Evolutionary conservation across 2,888 invertebrate species (phyloP).

Genomic region (Papilio elwesi): DNA sequence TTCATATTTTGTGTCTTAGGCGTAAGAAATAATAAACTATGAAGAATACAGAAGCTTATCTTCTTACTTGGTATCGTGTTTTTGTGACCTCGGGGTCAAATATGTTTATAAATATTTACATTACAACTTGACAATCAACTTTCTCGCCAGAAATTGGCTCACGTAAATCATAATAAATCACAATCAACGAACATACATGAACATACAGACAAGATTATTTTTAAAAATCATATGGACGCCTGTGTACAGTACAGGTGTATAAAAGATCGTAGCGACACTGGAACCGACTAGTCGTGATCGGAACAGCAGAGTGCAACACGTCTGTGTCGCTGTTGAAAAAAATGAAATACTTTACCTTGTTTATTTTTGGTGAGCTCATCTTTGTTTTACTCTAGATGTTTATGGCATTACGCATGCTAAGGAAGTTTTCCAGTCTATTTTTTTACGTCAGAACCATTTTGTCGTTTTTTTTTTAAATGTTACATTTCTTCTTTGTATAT

Average conservation of each 20-base stretch:
- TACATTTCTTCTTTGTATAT: neutral
- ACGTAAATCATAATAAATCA: neutral
- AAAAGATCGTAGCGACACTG: conserved; percentile 16
- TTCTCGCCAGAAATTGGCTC: conserved; percentile 11
- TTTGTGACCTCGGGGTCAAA: conserved; percentile 13
- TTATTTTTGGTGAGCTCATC: conserved; percentile 70
- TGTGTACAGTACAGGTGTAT: conserved; percentile 9
- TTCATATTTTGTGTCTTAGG: neutral
- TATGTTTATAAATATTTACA: conserved; percentile 4
- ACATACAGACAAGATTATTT: neutral
- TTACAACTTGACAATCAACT: conserved; percentile 6
- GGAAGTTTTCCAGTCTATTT: conserved; percentile 28
- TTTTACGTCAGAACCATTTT: neutral
- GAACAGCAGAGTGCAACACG: conserved; percentile 52
- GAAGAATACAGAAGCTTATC: neutral
- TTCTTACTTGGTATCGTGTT: conserved; percentile 2
- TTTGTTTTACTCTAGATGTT: conserved; percentile 40
- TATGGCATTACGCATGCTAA: conserved; percentile 43
- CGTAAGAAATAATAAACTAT: neutral
- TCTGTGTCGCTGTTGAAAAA: conserved; percentile 50
- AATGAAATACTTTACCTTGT: conserved; percentile 69
- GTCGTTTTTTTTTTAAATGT: neutral
- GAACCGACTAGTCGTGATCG: conserved; percentile 54
- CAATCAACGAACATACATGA: neutral
- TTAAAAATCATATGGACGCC: neutral